A percentile compares a stretch with the other conserved stretches of the same genome.
Conservation (phyloP, 2,113 vertebrate genomes). For the Pelvicachromis taeniatus region DNA sequence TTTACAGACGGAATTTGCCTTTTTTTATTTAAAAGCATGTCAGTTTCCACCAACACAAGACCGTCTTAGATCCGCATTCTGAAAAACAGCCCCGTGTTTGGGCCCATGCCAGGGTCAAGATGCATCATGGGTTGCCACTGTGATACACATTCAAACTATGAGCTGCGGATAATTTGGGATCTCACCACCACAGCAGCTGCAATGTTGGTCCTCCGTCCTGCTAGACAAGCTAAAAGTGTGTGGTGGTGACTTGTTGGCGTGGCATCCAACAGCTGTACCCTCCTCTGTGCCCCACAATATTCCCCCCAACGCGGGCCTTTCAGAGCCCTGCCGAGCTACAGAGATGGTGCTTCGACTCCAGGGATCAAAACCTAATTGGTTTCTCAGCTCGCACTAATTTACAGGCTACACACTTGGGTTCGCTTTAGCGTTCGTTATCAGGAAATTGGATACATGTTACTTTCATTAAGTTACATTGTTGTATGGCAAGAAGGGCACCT, state of each 20-base stretch:
- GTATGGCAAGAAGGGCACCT: conserved; percentile 18
- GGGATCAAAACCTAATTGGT: conserved; percentile 43
- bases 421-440: background rate
- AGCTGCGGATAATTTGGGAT: conserved; percentile 64
- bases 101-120: conserved; percentile 6
- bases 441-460: conserved; percentile 39
- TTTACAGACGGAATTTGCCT: background rate
- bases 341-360: conserved; percentile 25
- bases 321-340: background rate
- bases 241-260: conserved; percentile 58
- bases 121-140: conserved; percentile 35
- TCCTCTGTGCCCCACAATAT: conserved; percentile 8
- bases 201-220: conserved; percentile 38
- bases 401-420: conserved; percentile 1
- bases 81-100: background rate
- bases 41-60: background rate
- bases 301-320: conserved; percentile 14
- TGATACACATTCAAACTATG: conserved; percentile 67
- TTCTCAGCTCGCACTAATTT: conserved; percentile 15
- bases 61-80: background rate
- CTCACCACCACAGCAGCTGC: conserved; percentile 67
- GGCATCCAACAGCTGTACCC: conserved; percentile 70
- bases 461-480: conserved; percentile 33
- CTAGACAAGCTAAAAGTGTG: conserved; percentile 58
- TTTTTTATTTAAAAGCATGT: background rate